phyloP scores from a whole-genome alignment of 2,113 vertebrate genomes.

The Plotosus lineatus region DNA sequence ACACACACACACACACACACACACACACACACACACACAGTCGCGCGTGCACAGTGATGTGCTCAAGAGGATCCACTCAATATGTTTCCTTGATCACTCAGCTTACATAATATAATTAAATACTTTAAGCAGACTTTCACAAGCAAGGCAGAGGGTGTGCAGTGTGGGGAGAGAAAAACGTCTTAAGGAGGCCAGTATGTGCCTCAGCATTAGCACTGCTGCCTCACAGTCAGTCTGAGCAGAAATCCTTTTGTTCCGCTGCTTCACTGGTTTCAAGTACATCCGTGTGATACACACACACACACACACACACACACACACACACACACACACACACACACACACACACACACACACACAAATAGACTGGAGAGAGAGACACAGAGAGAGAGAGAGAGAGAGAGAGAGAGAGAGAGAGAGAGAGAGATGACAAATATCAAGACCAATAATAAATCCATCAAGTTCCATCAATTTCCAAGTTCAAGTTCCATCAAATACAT shows the following conservation, averaged over 20 bases:
- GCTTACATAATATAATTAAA: slow-evolving; percentile 76
- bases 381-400: not conserved
- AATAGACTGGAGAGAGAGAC: not conserved
- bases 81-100: slow-evolving; percentile 66
- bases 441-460: slow-evolving; percentile 6
- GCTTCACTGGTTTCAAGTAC: slow-evolving; percentile 2
- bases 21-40: no score
- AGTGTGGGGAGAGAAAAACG: slow-evolving; percentile 50
- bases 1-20: no score
- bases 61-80: slow-evolving; percentile 58
- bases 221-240: slow-evolving; percentile 38
- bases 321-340: not conserved
- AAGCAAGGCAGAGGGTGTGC: slow-evolving; percentile 53
- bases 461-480: no score
- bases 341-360: not conserved
- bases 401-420: not conserved
- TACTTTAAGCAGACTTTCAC: slow-evolving; percentile 67
- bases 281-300: slow-evolving; percentile 14
- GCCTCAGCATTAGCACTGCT: slow-evolving; percentile 41
- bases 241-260: slow-evolving; percentile 48
- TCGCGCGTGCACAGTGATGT: no score
- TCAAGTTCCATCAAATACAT: no score
- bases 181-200: slow-evolving; percentile 55
- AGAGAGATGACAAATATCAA: not conserved
- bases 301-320: not conserved